Conservation (phyloP, 1,140 invertebrate species). For the Ruditapes philippinarum region DNA sequence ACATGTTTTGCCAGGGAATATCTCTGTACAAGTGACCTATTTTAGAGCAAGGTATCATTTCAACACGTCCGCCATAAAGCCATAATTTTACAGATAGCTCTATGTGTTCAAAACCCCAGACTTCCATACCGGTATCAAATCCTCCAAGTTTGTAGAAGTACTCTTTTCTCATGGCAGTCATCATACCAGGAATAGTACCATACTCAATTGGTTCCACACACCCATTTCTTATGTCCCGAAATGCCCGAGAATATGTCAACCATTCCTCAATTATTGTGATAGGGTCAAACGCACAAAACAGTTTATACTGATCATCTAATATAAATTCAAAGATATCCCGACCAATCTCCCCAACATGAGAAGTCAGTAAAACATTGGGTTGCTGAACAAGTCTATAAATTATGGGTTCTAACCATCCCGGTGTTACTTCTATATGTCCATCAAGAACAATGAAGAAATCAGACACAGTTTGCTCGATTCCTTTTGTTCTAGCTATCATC, state of each 20-base stretch:
- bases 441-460: conserved; percentile 45
- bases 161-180: conserved; percentile 52
- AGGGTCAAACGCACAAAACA: too few species aligned
- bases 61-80: conserved; percentile 39
- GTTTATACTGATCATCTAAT: too few species aligned
- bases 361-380: conserved; percentile 37
- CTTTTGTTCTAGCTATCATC: conserved; percentile 50
- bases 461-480: conserved; percentile 22
- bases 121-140: conserved; percentile 94
- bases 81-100: conserved; percentile 53
- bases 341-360: conserved; percentile 30
- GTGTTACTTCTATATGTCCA: conserved; percentile 53
- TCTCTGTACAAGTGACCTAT: conserved; percentile 58
- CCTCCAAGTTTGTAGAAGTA: conserved; percentile 91
- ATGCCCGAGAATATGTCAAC: conserved; percentile 3
- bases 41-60: conserved; percentile 54
- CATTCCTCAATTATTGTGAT: too few species aligned
- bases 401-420: conserved; percentile 44
- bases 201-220: conserved; percentile 41
- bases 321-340: conserved; percentile 32
- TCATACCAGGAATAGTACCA: conserved; percentile 42
- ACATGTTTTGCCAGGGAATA: conserved; percentile 34
- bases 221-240: not conserved
- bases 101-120: conserved; percentile 54
- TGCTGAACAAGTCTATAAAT: conserved; percentile 28